phyloP scores from a whole-genome alignment of 1,140 invertebrate genomes.

The Heliconius congener region DNA sequence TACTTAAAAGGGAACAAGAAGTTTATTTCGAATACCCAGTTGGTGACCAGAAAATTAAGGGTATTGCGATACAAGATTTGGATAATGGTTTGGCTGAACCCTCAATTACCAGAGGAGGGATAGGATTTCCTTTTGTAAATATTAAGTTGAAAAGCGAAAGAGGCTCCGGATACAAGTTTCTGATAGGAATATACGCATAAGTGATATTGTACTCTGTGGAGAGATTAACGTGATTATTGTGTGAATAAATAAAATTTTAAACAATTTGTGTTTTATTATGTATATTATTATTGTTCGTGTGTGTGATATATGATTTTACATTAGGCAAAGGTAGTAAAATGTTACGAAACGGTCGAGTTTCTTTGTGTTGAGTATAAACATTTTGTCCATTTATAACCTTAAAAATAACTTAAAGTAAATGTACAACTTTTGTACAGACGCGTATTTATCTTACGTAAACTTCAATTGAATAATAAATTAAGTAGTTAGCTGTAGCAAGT shows the following conservation, averaged over 20 bases:
- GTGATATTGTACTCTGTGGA: slow-evolving; percentile 1
- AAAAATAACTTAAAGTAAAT: too few relatives aligned
- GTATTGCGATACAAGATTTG: slow-evolving; percentile 56
- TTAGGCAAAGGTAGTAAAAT: too few relatives aligned
- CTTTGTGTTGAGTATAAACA: too few relatives aligned
- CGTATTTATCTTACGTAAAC: too few relatives aligned
- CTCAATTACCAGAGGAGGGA: slow-evolving; percentile 65
- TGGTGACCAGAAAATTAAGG: slow-evolving; percentile 71
- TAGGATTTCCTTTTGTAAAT: slow-evolving; percentile 66
- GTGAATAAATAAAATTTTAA: not conserved
- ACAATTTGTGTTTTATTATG: not conserved
- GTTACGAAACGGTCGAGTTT: too few relatives aligned
- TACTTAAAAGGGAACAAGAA: slow-evolving; percentile 59
- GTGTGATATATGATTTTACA: not conserved
- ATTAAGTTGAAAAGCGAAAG: slow-evolving; percentile 73
- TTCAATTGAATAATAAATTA: too few relatives aligned
- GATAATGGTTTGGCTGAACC: slow-evolving; percentile 56
- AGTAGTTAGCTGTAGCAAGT: too few relatives aligned
- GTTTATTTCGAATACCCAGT: slow-evolving; percentile 64
- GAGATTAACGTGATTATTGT: not conserved
- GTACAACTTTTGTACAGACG: too few relatives aligned
- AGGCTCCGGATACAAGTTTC: slow-evolving; percentile 66
- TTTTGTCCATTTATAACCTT: too few relatives aligned
- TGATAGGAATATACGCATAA: slow-evolving; percentile 50
- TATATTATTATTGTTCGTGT: not conserved